phyloP scores from a whole-genome alignment of 30 jellyfish, hydroid and myxozoan species.

The Phacellophora camtschatica region DNA sequence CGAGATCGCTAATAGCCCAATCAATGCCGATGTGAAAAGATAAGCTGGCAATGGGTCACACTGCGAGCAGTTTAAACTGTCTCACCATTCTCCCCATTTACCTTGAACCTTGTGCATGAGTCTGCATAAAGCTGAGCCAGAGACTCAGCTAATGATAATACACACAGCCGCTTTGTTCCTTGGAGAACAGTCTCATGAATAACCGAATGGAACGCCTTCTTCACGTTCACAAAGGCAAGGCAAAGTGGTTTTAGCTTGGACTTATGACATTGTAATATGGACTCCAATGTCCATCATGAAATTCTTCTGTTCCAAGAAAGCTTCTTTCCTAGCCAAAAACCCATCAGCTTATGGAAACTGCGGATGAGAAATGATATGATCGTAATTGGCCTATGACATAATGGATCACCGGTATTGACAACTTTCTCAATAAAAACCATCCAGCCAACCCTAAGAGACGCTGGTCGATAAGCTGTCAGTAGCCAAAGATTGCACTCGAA shows the following conservation, averaged over 20 bases:
- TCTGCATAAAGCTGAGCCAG: not conserved
- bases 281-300: not conserved
- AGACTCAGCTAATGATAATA: not conserved
- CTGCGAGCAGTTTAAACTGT: not conserved
- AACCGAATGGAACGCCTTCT: too few relatives aligned
- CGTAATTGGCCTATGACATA: not conserved
- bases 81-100: not conserved
- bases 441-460: not conserved
- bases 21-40: not conserved
- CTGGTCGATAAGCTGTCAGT: not conserved
- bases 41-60: not conserved
- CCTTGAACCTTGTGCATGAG: not conserved
- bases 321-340: not conserved
- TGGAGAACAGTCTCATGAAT: not conserved
- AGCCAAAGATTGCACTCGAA: constrained; percentile 4
- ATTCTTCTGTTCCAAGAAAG: not conserved
- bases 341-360: not conserved
- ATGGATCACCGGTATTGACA: not conserved
- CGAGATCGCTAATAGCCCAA: not conserved
- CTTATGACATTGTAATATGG: too few relatives aligned
- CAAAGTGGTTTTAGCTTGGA: too few relatives aligned
- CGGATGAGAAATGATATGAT: not conserved
- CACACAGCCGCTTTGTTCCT: constrained; percentile 3
- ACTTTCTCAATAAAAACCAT: not conserved
- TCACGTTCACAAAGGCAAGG: too few relatives aligned